phyloP scores from a whole-genome alignment of 23 tunicate species.

The Diplosoma virens region DNA sequence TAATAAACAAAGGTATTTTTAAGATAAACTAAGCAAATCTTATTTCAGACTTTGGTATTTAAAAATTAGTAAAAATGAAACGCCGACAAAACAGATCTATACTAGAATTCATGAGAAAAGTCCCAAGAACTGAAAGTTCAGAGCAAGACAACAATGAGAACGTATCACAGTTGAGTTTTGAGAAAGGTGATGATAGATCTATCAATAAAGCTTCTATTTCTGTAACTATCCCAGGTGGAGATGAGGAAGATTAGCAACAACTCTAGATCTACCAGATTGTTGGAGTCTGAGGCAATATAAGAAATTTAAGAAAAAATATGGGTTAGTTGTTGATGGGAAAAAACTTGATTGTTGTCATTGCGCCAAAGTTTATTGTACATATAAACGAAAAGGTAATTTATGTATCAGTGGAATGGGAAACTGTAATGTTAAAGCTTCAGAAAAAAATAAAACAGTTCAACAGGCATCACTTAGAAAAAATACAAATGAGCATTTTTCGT shows the following conservation, averaged over 20 bases:
- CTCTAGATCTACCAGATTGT: constrained; percentile 47
- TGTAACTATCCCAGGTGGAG: background rate
- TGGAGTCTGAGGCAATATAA: constrained; percentile 32
- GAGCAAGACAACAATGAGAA: background rate
- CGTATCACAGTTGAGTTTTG: background rate
- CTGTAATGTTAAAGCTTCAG: constrained; percentile 27
- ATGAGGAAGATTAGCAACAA: background rate
- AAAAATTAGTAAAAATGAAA: background rate
- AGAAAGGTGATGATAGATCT: background rate
- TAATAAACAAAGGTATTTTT: too few species aligned
- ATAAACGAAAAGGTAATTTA: constrained; percentile 2
- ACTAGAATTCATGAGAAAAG: background rate
- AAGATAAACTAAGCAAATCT: too few species aligned
- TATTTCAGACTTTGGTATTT: background rate
- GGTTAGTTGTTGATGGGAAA: constrained; percentile 9
- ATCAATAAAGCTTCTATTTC: too few species aligned
- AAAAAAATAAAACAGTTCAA: background rate
- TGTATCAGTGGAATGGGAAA: constrained; percentile 34
- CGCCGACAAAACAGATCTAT: background rate
- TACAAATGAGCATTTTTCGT: constrained; percentile 16
- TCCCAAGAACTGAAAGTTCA: background rate
- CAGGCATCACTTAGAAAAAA: constrained; percentile 33
- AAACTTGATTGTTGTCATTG: constrained; percentile 41
- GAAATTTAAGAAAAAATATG: constrained; percentile 31
- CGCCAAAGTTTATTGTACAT: constrained; percentile 15